phyloP scores from a whole-genome alignment of 1,140 invertebrate species.

The Lanistes nyassanus region DNA sequence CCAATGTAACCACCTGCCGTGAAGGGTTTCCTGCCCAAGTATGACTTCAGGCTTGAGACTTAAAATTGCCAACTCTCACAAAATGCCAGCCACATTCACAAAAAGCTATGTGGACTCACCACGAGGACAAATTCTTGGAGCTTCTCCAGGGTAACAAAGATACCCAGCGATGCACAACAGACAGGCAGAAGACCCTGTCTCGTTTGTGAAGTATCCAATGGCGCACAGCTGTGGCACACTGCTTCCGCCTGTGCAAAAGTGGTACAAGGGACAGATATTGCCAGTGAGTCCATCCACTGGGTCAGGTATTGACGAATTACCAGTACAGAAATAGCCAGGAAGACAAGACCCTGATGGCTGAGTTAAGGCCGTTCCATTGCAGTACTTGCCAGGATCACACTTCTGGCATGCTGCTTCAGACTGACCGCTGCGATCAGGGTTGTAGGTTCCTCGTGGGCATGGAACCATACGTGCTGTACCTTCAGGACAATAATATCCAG shows the following conservation, averaged over 20 bases:
- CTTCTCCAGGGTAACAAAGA: constrained; percentile 50
- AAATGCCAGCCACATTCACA: no score
- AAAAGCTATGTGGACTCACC: constrained; percentile 47
- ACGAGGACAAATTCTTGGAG: constrained; percentile 54
- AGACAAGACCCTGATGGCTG: constrained; percentile 50
- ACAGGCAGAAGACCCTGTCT: constrained; percentile 53
- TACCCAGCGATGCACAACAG: constrained; percentile 53
- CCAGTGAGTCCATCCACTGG: constrained; percentile 53
- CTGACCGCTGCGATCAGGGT: constrained; percentile 48
- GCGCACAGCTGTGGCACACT: constrained; percentile 46
- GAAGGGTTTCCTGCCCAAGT: no score
- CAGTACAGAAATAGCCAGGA: constrained; percentile 59
- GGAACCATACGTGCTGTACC: constrained; percentile 52
- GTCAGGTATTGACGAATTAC: constrained; percentile 48
- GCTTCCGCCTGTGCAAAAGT: constrained; percentile 49
- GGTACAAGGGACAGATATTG: constrained; percentile 56
- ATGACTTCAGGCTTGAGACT: no score
- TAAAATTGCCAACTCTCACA: no score
- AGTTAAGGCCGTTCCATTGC: constrained; percentile 54
- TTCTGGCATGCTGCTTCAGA: constrained; percentile 48
- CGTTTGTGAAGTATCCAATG: constrained; percentile 59
- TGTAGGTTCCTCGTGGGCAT: constrained; percentile 61
- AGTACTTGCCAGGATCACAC: constrained; percentile 62
- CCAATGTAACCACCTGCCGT: no score
- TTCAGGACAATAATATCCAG: constrained; percentile 40